These are phyloP conservation scores for Stegostoma tigrinum DNA, from an alignment of 2,113 vertebrate genomes.

Conservation along the genomic window DNA sequence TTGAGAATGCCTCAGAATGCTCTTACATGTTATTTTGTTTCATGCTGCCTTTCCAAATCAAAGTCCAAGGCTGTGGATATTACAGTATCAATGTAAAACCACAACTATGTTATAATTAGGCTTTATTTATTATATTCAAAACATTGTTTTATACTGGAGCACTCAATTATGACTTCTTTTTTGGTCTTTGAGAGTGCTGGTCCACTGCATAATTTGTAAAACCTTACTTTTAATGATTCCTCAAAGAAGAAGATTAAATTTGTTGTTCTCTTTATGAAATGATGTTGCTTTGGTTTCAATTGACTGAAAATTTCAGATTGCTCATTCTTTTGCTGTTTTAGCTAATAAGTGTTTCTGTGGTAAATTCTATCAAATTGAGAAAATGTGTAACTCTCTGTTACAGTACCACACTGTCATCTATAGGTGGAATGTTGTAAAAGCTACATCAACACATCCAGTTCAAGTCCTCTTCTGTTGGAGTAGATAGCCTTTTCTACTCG, in stretches of 20 bases:
- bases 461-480: neutral
- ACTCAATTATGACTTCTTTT: neutral
- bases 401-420: slow-evolving; percentile 10
- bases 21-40: neutral
- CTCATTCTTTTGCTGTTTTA: neutral
- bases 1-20: neutral
- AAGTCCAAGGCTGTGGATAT: neutral
- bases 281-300: neutral
- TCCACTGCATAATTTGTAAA: neutral
- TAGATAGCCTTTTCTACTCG: no score
- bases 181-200: neutral
- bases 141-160: neutral
- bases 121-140: neutral
- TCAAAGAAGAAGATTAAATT: neutral
- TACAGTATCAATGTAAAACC: neutral
- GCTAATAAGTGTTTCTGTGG: neutral
- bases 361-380: neutral
- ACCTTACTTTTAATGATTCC: neutral
- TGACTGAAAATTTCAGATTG: neutral
- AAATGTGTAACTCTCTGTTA: neutral
- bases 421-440: neutral
- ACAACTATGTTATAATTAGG: neutral
- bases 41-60: neutral
- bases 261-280: neutral
- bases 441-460: neutral